Percentiles rank a stretch among this genome's conserved stretches.
Evolutionary conservation across 2,113 vertebrate genomes (phyloP).

Genomic region (Gambusia holbrooki): DNA sequence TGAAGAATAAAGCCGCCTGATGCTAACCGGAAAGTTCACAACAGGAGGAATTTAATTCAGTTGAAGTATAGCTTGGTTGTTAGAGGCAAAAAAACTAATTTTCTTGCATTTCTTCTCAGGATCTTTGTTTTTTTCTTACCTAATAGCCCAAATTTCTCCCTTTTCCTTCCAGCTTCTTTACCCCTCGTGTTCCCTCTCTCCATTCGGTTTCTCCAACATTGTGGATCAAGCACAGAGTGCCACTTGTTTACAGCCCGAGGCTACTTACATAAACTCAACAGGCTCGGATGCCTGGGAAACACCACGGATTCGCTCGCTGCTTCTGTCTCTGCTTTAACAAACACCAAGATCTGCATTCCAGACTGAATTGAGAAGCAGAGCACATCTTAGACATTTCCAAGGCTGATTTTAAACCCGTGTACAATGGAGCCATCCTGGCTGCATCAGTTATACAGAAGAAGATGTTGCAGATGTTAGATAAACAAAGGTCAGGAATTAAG

Average conservation of each 20-base stretch:
- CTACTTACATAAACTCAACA: slow-evolving; percentile 69
- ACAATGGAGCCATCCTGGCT: background rate
- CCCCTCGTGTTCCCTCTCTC: slow-evolving; percentile 19
- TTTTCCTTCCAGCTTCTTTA: slow-evolving; percentile 16
- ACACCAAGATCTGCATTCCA: slow-evolving; percentile 39
- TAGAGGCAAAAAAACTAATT: slow-evolving; percentile 15
- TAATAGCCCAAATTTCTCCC: slow-evolving; percentile 30
- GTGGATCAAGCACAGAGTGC: slow-evolving; percentile 67
- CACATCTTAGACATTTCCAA: slow-evolving; percentile 36
- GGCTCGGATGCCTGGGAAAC: slow-evolving; percentile 72
- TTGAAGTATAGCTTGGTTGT: slow-evolving; percentile 17
- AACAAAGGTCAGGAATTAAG: too few species aligned
- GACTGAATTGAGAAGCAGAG: slow-evolving; percentile 39
- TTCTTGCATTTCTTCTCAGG: slow-evolving; percentile 32
- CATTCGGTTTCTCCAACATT: slow-evolving; percentile 54
- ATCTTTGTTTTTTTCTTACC: slow-evolving; percentile 49
- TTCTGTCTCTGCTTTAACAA: slow-evolving; percentile 16
- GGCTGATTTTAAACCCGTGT: slow-evolving; percentile 2
- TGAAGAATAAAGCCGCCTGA: slow-evolving; percentile 12
- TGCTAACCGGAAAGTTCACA: background rate
- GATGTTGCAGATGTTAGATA: background rate
- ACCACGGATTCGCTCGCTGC: slow-evolving; percentile 43
- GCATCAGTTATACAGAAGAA: background rate
- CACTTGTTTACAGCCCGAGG: slow-evolving; percentile 74
- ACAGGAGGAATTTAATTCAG: background rate